phyloP scores from a whole-genome alignment of 1,140 invertebrate species.

The Eupeodes corollae region DNA sequence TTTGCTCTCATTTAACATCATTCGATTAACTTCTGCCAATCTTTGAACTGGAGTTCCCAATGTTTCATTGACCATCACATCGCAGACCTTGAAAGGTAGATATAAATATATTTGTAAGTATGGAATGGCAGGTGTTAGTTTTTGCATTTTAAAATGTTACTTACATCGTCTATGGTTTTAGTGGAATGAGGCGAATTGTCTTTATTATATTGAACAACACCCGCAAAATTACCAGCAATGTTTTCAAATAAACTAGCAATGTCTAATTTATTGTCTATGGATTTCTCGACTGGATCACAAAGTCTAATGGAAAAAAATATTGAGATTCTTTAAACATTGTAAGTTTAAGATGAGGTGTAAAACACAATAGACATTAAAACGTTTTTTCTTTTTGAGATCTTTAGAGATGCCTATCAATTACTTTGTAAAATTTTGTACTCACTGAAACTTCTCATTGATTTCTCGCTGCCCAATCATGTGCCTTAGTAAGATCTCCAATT shows the following conservation, averaged over 20 bases:
- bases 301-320: constrained; percentile 46
- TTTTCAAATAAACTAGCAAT: constrained; percentile 68
- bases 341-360: not conserved
- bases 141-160: constrained; percentile 17
- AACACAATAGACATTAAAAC: not conserved
- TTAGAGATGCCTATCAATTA: not conserved
- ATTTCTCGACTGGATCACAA: constrained; percentile 63
- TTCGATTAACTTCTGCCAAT: constrained; percentile 58
- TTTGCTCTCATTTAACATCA: constrained; percentile 55
- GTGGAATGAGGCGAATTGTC: constrained; percentile 70
- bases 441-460: constrained; percentile 60
- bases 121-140: not conserved
- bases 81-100: constrained; percentile 47
- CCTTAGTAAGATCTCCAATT: constrained; percentile 52
- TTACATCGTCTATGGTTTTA: constrained; percentile 61
- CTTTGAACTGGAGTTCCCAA: constrained; percentile 51
- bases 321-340: not conserved
- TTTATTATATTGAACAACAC: constrained; percentile 88
- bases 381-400: not conserved
- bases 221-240: constrained; percentile 73
- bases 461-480: constrained; percentile 47
- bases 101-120: not conserved
- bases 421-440: constrained; percentile 10
- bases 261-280: constrained; percentile 51
- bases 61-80: constrained; percentile 56